phyloP scores from a whole-genome alignment of 2,888 invertebrate genomes.

The Trichopria drosophilae region DNA sequence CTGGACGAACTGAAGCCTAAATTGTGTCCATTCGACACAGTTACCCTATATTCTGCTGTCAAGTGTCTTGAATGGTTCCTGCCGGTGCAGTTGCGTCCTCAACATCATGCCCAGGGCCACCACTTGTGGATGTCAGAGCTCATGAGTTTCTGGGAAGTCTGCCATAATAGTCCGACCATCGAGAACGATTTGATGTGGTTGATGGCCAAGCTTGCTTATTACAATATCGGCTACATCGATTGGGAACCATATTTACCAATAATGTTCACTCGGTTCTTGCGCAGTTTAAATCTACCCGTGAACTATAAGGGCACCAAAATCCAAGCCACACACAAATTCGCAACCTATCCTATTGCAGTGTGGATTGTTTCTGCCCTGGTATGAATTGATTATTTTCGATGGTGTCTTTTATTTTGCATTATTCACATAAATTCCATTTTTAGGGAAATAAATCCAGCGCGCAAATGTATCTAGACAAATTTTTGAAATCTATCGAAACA shows the following conservation, averaged over 20 bases:
- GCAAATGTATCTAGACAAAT: slow-evolving; percentile 74
- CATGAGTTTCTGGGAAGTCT: slow-evolving; percentile 76
- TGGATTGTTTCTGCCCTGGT: slow-evolving; percentile 65
- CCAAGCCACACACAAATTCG: slow-evolving; percentile 63
- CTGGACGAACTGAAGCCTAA: slow-evolving; percentile 79
- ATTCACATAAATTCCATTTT: slow-evolving; percentile 40
- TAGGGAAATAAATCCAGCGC: slow-evolving; percentile 71
- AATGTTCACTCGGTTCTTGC: slow-evolving; percentile 74
- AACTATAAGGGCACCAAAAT: slow-evolving; percentile 68
- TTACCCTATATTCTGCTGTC: slow-evolving; percentile 61
- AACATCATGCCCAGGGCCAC: slow-evolving; percentile 68
- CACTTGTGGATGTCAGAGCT: slow-evolving; percentile 80
- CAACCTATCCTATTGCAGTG: slow-evolving; percentile 55
- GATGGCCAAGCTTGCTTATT: slow-evolving; percentile 72
- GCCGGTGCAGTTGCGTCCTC: slow-evolving; percentile 70
- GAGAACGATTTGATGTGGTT: slow-evolving; percentile 72
- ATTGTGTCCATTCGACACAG: slow-evolving; percentile 72
- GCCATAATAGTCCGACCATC: slow-evolving; percentile 72
- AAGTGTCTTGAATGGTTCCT: slow-evolving; percentile 75
- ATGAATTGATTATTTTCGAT: slow-evolving; percentile 34
- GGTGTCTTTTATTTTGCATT: slow-evolving; percentile 11
- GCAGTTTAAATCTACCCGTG: slow-evolving; percentile 78
- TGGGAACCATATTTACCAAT: slow-evolving; percentile 83
- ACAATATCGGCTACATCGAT: slow-evolving; percentile 81
- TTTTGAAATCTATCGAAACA: slow-evolving; percentile 81